Conservation (phyloP, 2,888 invertebrate genomes). For the Hecatera dysodea region DNA sequence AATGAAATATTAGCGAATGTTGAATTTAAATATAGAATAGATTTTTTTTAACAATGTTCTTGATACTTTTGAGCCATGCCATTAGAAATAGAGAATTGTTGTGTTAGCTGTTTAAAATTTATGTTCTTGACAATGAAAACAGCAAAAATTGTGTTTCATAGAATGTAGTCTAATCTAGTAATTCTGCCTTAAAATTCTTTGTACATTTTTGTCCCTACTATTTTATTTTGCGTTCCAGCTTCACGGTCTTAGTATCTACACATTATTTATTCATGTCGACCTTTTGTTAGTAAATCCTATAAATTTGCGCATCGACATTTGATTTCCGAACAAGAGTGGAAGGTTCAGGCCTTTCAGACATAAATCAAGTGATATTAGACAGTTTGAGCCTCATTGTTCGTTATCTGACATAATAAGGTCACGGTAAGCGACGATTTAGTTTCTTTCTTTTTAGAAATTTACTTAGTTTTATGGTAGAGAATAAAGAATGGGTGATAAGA, state of each 20-base stretch:
- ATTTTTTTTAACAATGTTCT: neutral
- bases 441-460: constrained; percentile 33
- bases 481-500: constrained; percentile 14
- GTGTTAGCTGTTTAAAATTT: neutral
- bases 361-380: constrained; percentile 63
- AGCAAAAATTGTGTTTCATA: neutral
- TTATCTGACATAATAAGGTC: constrained; percentile 48
- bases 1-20: constrained; percentile 20
- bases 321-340: constrained; percentile 53
- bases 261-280: constrained; percentile 34
- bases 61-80: neutral
- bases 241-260: neutral
- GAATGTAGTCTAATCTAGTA: neutral
- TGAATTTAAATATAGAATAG: neutral
- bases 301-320: constrained; percentile 52
- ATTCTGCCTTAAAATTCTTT: neutral
- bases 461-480: neutral
- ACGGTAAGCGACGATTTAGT: constrained; percentile 29
- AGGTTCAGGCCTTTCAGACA: constrained; percentile 44
- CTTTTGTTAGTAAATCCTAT: constrained; percentile 51
- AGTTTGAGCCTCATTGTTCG: constrained; percentile 59
- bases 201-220: neutral
- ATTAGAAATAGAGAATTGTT: neutral
- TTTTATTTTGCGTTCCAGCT: constrained; percentile 13
- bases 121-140: neutral